Conservation (phyloP, 2,888 invertebrate species). For the Drosophila yooni region DNA sequence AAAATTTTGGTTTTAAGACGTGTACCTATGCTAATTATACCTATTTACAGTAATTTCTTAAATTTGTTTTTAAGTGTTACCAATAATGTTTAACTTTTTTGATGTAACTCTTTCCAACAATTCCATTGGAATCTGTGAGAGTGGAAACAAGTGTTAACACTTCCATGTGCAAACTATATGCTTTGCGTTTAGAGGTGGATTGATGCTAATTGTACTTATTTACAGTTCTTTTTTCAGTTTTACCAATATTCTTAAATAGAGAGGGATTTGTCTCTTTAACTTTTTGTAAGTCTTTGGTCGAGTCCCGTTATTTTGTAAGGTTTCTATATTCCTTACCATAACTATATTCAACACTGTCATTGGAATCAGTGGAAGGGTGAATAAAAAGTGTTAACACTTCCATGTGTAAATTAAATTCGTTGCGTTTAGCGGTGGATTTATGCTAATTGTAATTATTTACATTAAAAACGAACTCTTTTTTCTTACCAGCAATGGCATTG, state of each 20-base stretch:
- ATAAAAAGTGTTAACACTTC: too few relatives aligned
- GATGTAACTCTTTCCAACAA: background rate
- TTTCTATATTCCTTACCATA: conserved; percentile 8
- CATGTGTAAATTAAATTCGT: background rate
- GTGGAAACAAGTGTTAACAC: background rate
- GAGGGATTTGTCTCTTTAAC: background rate
- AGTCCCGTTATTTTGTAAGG: background rate
- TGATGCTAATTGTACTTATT: background rate
- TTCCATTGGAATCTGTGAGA: conserved; percentile 10
- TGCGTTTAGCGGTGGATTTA: background rate
- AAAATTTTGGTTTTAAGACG: background rate
- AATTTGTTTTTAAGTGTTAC: too few relatives aligned
- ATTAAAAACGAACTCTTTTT: too few relatives aligned
- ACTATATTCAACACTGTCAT: background rate
- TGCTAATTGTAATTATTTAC: background rate
- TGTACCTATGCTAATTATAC: background rate
- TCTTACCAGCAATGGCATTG: conserved; percentile 22
- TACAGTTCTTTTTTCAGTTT: background rate
- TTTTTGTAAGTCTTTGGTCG: background rate
- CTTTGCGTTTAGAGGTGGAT: too few relatives aligned
- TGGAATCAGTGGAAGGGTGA: conserved; percentile 10
- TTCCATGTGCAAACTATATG: background rate
- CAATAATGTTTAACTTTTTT: too few relatives aligned
- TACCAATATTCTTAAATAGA: background rate
- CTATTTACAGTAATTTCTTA: background rate